Evolutionary conservation across 1,140 invertebrate genomes (phyloP), one percentile per base, ranked within the genome.

Genomic region (Drosophila santomea): DNA sequence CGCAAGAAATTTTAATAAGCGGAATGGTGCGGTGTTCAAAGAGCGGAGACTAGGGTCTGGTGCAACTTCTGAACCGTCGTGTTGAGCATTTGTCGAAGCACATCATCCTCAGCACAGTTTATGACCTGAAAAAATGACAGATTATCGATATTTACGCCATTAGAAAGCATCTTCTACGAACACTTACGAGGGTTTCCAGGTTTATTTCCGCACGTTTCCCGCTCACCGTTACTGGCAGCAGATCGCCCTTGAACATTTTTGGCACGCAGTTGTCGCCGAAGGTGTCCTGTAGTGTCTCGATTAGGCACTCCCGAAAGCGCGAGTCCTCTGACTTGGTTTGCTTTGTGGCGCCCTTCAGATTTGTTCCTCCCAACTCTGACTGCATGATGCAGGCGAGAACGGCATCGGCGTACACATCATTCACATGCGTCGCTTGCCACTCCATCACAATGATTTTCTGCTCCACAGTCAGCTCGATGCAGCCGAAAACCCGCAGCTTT

Each of bases 371-470:
- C 64, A 95, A 93, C 74, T 97, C 96, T 3, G 96, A 96, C 92
- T 96, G 95, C 68, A 98, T 93, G 36, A 97, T 93, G 44, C 95
- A 97, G 10, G 97, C 96, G 36, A 99, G 93, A 12, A 99, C 96
- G 17, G 98, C 96, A 94, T 99, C 98, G 2, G 98, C 98, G 93
- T 97, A 99, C 97, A 99, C 99, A 92, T 99, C 98, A 90, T 98
- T 97, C 17, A 99, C 96, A 11, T 98, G 98, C 90, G 97, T 98
- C 15, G 98, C 97, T 15, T 96, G 93, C 99, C 99, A 99, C 94
- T 97, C 98, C 51, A 99, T 94, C 0, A 96, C 95, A 4, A 98
- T 95, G 62, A 97, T 95, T 90, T 96, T 96, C 23, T 95, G 95
- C 71, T 98, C 97, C n/a, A 98, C 93, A 0, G 95, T 95, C 4